Base-by-base conservation (phyloP, 2,113 vertebrate genomes). In the Vireo altiloquus region DNA sequence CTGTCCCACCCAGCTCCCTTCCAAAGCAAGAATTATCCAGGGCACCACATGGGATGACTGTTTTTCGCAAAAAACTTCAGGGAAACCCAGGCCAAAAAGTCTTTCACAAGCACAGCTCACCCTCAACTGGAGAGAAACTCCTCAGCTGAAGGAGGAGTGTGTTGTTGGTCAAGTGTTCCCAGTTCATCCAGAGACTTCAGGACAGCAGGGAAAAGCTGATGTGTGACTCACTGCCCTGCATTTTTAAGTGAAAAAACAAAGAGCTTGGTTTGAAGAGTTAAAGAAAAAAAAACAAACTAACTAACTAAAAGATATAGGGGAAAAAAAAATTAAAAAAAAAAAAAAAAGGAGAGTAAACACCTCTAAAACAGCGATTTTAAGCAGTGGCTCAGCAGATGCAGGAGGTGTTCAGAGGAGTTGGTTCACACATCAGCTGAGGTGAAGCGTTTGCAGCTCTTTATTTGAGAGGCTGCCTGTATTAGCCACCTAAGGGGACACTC, bases 241-340 rank as follows among this genome's bases (percentile, higher is more conserved):
- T 77, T 96, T 85, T 87, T n/a, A 59, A 84, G 75, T 40, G 47
- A 80, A 86, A 95, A 91, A 72, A 23, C 70, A 57, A 89, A 56
- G 25, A 72, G 44, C 7, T 59, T 22, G 27, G 44, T 59, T 35
- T 44, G 37, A 61, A 57, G 33, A 65, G 78, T 37, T 57, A n/a
- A 47, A 69, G 42, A 14, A 49, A 76, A 65, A 19, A 47, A 37
- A 61, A 11, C 10, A 42, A 42, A 42, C 11, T 6, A 42, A 42
- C n/a, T n/a, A 42, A 42, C 39, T 12, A 42, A 11, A 42, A 42
- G 40, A 42, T 42, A 42, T 42, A 2, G 3, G 2, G 19, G 13
- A 75, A 75, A 49, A 7, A 33, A 90, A 71, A 56, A 12, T 42
- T 10, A 37, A 22, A 56, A 68, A 35, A 39, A 20, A 37, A 19